phyloP scores from a whole-genome alignment of 2,113 vertebrate genomes.

The Miniopterus natalensis region DNA sequence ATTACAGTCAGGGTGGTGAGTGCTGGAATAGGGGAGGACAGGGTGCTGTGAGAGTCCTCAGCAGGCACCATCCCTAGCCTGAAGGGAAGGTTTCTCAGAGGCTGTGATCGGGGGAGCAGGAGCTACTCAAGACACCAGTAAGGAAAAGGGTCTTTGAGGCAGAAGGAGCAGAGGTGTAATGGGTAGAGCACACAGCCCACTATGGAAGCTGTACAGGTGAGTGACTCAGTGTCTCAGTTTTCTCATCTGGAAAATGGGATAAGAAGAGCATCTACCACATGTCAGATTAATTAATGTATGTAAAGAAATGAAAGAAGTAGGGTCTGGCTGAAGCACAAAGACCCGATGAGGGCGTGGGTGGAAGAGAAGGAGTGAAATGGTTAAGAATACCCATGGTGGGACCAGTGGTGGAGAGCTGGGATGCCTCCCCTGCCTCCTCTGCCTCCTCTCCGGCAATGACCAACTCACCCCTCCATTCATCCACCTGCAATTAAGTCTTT shows the following conservation, averaged over 20 bases:
- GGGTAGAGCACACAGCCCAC: background rate
- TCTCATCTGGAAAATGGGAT: background rate
- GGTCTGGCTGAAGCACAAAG: background rate
- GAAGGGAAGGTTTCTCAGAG: background rate
- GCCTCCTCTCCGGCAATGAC: too few species aligned
- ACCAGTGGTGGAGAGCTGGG: rapidly evolving
- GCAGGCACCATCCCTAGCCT: background rate
- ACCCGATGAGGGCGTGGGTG: rapidly evolving
- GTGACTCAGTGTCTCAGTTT: background rate
- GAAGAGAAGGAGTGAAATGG: background rate
- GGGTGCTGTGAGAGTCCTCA: background rate
- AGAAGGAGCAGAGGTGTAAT: background rate
- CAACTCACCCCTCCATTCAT: background rate
- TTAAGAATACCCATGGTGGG: background rate
- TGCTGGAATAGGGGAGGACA: background rate
- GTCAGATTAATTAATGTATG: background rate
- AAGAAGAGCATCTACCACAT: background rate
- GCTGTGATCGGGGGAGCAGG: background rate
- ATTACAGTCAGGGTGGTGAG: background rate
- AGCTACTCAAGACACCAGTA: background rate
- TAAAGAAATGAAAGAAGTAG: background rate
- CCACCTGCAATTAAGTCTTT: background rate
- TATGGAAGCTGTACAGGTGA: background rate
- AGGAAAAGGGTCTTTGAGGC: background rate
- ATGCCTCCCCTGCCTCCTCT: background rate